Evolutionary conservation across 2,797 vertebrate species (phyloP).

Genomic region (Aulostomus chinensis): DNA sequence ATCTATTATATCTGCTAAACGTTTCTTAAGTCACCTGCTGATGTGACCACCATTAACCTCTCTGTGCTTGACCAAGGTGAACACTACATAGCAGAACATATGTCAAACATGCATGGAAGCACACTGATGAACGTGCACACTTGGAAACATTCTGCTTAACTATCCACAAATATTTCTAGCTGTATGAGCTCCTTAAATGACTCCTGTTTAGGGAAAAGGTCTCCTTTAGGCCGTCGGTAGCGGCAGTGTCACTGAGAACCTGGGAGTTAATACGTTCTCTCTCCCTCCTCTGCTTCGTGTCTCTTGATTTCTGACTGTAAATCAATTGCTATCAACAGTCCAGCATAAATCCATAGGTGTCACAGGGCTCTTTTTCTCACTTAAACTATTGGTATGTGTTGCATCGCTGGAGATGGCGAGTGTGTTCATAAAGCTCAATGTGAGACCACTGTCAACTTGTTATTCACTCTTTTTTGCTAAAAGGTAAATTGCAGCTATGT

Average conservation of each 20-base stretch:
- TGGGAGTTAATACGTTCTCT: too few relatives aligned
- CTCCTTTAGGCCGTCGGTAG: too few relatives aligned
- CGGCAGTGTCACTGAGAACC: too few relatives aligned
- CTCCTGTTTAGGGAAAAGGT: too few relatives aligned
- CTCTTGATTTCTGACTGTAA: slow-evolving; percentile 58
- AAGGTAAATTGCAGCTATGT: too few relatives aligned
- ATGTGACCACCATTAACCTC: slow-evolving; percentile 72
- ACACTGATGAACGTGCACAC: background rate
- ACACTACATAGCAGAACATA: slow-evolving; percentile 45
- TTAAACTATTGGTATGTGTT: slow-evolving; percentile 58
- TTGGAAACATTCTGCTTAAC: too few relatives aligned
- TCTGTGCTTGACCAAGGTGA: slow-evolving; percentile 74
- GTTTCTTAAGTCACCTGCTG: slow-evolving; percentile 70
- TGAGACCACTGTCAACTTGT: background rate
- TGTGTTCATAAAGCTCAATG: slow-evolving; percentile 13
- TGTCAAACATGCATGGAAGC: slow-evolving; percentile 48
- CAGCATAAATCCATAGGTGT: slow-evolving; percentile 72
- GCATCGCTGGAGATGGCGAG: slow-evolving; percentile 23
- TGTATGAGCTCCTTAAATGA: too few relatives aligned
- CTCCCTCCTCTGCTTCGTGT: too few relatives aligned
- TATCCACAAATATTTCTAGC: too few relatives aligned
- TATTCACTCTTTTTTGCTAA: background rate
- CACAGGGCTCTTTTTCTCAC: too few relatives aligned
- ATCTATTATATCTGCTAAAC: slow-evolving; percentile 75
- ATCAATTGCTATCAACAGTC: slow-evolving; percentile 70